Evolutionary conservation across 2,888 invertebrate genomes (phyloP).

Genomic region (Cheilosia urbana): DNA sequence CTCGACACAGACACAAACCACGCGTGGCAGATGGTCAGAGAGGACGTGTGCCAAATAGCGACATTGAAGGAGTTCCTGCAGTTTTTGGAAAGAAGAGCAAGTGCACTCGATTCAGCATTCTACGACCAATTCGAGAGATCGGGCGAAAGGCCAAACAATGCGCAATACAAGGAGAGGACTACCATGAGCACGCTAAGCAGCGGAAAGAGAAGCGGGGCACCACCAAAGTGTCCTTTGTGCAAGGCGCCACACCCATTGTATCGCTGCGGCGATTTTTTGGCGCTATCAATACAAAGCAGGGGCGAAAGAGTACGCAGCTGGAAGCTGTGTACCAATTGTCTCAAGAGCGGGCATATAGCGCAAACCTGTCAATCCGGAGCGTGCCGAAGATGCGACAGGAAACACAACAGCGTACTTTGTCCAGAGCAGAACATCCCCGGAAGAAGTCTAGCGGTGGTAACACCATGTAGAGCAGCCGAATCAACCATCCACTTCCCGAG

Average conservation of each 20-base stretch:
- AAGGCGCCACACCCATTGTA: not conserved
- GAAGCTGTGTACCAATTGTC: conserved; percentile 11
- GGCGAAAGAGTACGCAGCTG: conserved; percentile 2
- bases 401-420: conserved; percentile 22
- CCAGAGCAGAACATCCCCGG: not conserved
- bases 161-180: not conserved
- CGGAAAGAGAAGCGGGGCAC: not conserved
- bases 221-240: conserved; percentile 7
- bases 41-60: conserved; percentile 13
- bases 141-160: not conserved
- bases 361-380: not conserved
- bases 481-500: not conserved
- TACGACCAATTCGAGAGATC: not conserved
- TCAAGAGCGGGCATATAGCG: not conserved
- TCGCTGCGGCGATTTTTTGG: not conserved
- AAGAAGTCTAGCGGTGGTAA: not conserved
- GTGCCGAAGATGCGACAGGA: conserved; percentile 6
- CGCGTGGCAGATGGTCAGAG: conserved; percentile 27
- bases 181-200: not conserved
- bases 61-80: conserved; percentile 12
- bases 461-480: too few relatives aligned
- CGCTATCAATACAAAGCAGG: not conserved
- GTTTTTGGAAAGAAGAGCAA: conserved; percentile 11
- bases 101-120: conserved; percentile 25
- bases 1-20: conserved; percentile 6